Evolutionary conservation across 2,113 vertebrate genomes (phyloP), one percentile per base, ranked within the genome.

Genomic region (Egretta garzetta): DNA sequence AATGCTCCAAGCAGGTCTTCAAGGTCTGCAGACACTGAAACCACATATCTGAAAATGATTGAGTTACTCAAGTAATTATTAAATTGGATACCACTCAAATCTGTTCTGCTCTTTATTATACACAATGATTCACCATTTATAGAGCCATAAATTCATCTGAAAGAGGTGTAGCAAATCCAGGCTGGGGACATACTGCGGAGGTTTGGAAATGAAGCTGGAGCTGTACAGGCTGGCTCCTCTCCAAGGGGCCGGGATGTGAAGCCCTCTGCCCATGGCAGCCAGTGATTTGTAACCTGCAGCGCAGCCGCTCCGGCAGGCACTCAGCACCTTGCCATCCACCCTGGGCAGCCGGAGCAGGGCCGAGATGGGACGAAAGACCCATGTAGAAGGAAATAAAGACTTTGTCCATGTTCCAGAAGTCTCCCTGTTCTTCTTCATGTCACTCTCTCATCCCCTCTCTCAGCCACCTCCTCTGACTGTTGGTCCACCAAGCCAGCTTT

Each of bases 21-120:
- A 88, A 94, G 79, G 75, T 95, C 80, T 97, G 79, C 83, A 83
- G 93, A 66, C 89, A 58, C 74, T 68, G 53, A 96, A 92, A 87
- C 53, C 26, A 64, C 66, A 59, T 86, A 97, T 96, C 91, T 96
- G 88, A 96, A 97, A 98, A 98, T 97, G 87, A 98, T 94, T 80
- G 96, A 98, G 96, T 97, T 97, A 96, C 90, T 94, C 84, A 10
- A 80, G 92, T 94, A 98, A 97, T 98, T 98, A 97, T 97, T 96
- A 97, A 97, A 97, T 96, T 98, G 96, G 93, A 97, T 88, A 96
- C 86, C 74, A 94, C 88, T 98, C 96, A 97, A 30, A 90, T 85
- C 92, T 94, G 62, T 26, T 90, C 97, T 92, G 85, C 74, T 97
- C 89, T 97, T 97, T 96, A 96, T 95, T 93, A 94, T 93, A 96